phyloP scores from a whole-genome alignment of 2,888 invertebrate genomes.

The Tubulanus polymorphus region DNA sequence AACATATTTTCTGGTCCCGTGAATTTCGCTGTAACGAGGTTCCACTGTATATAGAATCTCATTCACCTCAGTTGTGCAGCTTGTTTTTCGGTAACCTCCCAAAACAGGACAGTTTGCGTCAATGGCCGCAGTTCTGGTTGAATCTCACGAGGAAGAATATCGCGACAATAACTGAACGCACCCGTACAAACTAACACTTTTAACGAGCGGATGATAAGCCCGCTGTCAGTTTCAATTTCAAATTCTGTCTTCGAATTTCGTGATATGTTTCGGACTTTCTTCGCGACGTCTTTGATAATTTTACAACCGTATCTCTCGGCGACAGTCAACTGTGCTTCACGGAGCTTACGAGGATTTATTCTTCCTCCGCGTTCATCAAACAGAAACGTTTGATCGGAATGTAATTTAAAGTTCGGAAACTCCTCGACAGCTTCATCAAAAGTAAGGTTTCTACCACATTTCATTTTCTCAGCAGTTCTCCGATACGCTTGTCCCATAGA shows the following conservation, averaged over 20 bases:
- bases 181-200: slow-evolving; percentile 25
- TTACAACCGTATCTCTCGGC: slow-evolving; percentile 22
- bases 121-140: neutral
- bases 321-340: slow-evolving; percentile 20
- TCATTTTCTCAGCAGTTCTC: slow-evolving; percentile 1
- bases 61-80: too few relatives aligned
- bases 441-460: slow-evolving; percentile 3
- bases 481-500: slow-evolving; percentile 2
- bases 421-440: slow-evolving; percentile 1
- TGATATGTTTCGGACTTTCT: slow-evolving; percentile 9
- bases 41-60: too few relatives aligned
- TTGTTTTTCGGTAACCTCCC: too few relatives aligned
- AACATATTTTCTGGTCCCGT: too few relatives aligned
- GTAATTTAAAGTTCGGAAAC: slow-evolving; percentile 21
- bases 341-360: slow-evolving; percentile 24
- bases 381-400: slow-evolving; percentile 7
- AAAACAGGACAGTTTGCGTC: neutral
- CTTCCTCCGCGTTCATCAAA: slow-evolving; percentile 18
- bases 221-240: slow-evolving; percentile 20
- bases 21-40: too few relatives aligned
- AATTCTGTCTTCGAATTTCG: slow-evolving; percentile 7
- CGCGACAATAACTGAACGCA: slow-evolving; percentile 20
- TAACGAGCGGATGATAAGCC: slow-evolving; percentile 10
- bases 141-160: slow-evolving; percentile 14
- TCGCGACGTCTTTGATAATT: slow-evolving; percentile 23